These are phyloP conservation scores for Synchiropus splendidus DNA, from an alignment of 2,113 vertebrate species.

Conservation along the genomic window DNA sequence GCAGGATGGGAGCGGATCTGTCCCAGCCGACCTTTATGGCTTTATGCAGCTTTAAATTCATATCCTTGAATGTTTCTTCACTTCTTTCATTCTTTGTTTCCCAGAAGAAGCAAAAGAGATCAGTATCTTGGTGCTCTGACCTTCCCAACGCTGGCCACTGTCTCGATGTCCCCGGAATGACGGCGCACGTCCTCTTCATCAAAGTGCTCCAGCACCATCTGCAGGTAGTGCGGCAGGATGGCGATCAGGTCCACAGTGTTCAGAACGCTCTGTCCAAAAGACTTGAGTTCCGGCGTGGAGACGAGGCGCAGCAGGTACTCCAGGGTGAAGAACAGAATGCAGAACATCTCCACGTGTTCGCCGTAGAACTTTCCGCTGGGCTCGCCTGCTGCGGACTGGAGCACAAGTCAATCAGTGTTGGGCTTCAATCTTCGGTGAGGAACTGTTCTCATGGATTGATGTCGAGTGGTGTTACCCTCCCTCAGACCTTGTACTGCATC, in stretches of 20 bases:
- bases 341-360: conserved; percentile 76
- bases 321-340: conserved; percentile 84
- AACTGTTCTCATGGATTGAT: neutral
- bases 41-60: too few species aligned
- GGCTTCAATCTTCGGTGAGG: neutral
- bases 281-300: conserved; percentile 76
- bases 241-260: conserved; percentile 88
- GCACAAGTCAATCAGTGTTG: neutral
- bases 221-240: conserved; percentile 86
- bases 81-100: too few species aligned
- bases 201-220: conserved; percentile 78
- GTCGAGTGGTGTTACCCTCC: neutral
- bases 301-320: conserved; percentile 83
- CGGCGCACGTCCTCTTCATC: conserved; percentile 58
- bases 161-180: conserved; percentile 76
- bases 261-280: conserved; percentile 74
- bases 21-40: too few species aligned
- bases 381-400: conserved; percentile 39
- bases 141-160: conserved; percentile 84
- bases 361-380: conserved; percentile 61
- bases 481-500: conserved; percentile 72
- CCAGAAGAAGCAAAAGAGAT: too few species aligned
- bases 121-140: too few species aligned
- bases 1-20: too few species aligned
- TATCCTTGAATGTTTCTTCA: too few species aligned